Percentiles rank a stretch among this genome's conserved stretches.
Conservation (phyloP, 2,113 vertebrate species). For the Oreochromis aureus region DNA sequence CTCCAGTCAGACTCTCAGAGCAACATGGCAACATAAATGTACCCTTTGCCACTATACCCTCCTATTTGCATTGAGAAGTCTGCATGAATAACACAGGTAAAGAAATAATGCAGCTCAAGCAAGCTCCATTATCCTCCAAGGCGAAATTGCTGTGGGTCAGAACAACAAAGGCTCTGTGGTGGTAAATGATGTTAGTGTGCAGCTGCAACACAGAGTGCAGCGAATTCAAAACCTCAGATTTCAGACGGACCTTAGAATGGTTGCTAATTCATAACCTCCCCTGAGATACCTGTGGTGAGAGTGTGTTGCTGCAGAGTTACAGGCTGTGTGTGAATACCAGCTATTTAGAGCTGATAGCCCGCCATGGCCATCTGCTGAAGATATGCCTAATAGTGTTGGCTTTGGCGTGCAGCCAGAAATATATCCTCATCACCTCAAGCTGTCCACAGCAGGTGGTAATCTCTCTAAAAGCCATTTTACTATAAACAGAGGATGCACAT, state of each 20-base stretch:
- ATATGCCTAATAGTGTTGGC: slow-evolving; percentile 7
- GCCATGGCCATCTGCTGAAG: slow-evolving; percentile 41
- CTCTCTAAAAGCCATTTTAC: neutral
- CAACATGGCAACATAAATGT: neutral
- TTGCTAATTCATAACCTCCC: slow-evolving; percentile 18
- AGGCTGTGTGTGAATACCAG: slow-evolving; percentile 3
- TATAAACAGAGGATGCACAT: neutral
- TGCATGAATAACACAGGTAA: neutral
- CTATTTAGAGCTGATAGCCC: slow-evolving; percentile 20
- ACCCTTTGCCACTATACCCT: neutral
- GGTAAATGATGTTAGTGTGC: neutral
- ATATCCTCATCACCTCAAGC: slow-evolving; percentile 22
- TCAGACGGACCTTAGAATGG: neutral
- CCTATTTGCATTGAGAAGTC: neutral
- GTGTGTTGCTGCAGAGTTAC: neutral
- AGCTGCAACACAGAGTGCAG: neutral
- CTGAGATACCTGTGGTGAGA: neutral
- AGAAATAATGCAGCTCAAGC: slow-evolving; percentile 12
- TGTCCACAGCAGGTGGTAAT: slow-evolving; percentile 12
- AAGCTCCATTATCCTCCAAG: slow-evolving; percentile 13
- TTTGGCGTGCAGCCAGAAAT: slow-evolving; percentile 16
- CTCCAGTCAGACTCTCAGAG: neutral
- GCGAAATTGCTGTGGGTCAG: neutral
- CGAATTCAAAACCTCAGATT: neutral
- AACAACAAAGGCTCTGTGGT: slow-evolving; percentile 11